Conservation (phyloP, 2,113 vertebrate genomes). For the Myocastor coypus region DNA sequence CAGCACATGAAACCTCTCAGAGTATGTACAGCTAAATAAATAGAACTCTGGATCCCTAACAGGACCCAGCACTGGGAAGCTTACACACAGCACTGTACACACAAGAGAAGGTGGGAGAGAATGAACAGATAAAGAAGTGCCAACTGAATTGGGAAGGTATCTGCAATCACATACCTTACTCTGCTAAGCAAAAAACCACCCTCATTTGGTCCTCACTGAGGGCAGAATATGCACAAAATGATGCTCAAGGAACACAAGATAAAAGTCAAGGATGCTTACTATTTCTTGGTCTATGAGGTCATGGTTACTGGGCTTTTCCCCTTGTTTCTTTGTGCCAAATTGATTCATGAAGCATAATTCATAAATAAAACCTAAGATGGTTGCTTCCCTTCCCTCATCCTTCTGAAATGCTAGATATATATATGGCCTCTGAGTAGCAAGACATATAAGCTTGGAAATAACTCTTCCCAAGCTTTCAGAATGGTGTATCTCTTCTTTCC, state of each 20-base stretch:
- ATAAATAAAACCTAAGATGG: constrained; percentile 84
- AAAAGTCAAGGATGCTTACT: constrained; percentile 72
- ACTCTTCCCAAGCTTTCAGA: constrained; percentile 66
- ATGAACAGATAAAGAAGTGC: constrained; percentile 58
- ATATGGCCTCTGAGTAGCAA: constrained; percentile 83
- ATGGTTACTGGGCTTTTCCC: constrained; percentile 82
- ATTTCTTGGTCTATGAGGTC: constrained; percentile 77
- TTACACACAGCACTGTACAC: constrained; percentile 90
- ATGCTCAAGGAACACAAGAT: constrained; percentile 89
- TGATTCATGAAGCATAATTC: constrained; percentile 79
- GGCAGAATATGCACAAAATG: constrained; percentile 93
- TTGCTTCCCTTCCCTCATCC: constrained; percentile 81
- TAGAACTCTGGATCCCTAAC: constrained; percentile 91
- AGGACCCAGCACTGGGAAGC: constrained; percentile 84
- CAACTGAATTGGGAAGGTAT: constrained; percentile 73
- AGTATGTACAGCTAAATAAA: constrained; percentile 92
- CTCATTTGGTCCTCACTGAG: constrained; percentile 96
- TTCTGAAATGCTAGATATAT: constrained; percentile 84
- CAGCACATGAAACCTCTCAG: constrained; percentile 86
- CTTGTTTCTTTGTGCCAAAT: constrained; percentile 81
- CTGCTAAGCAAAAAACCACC: constrained; percentile 83
- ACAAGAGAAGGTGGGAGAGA: constrained; percentile 87
- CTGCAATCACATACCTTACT: constrained; percentile 85
- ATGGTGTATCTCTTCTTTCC: not conserved
- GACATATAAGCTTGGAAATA: constrained; percentile 72